Evolutionary conservation across 2,888 invertebrate species (phyloP).

Genomic region (Labia minor): DNA sequence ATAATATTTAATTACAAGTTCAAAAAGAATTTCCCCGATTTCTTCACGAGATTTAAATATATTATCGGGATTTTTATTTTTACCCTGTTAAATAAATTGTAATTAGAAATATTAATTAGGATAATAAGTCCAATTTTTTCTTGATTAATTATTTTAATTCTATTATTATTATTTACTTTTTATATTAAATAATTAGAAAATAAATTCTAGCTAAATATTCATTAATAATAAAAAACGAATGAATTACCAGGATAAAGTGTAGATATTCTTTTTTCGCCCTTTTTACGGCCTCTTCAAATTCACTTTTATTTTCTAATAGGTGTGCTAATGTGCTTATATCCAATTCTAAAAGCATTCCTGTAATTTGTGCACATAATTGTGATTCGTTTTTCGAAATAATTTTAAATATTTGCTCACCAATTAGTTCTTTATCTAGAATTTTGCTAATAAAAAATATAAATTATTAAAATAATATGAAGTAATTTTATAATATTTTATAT

Average conservation of each 20-base stretch:
- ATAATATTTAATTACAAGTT: conserved; percentile 16
- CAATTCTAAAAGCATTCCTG: conserved; percentile 21
- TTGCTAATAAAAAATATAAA: background rate
- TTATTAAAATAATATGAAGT: background rate
- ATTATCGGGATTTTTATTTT: too few species aligned
- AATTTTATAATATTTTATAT: background rate
- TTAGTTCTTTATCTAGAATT: background rate
- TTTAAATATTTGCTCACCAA: conserved; percentile 17
- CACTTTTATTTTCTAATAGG: background rate
- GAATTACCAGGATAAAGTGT: background rate
- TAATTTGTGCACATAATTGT: conserved; percentile 19
- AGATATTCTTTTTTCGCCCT: conserved; percentile 19
- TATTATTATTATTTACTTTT: too few species aligned
- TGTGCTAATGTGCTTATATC: conserved; percentile 15
- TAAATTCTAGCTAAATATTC: too few species aligned
- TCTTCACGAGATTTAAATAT: background rate
- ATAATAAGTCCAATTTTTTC: too few species aligned
- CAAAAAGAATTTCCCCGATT: conserved; percentile 16
- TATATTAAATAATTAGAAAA: too few species aligned
- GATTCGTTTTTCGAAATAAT: conserved; percentile 18
- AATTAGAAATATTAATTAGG: too few species aligned
- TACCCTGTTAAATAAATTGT: too few species aligned
- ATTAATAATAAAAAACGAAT: background rate
- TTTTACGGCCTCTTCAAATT: conserved; percentile 16
- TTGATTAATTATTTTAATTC: too few species aligned